A percentile compares a stretch with the other conserved stretches of the same genome.
Evolutionary conservation across 2,797 vertebrate species (phyloP).

Genomic region (Emys orbicularis): DNA sequence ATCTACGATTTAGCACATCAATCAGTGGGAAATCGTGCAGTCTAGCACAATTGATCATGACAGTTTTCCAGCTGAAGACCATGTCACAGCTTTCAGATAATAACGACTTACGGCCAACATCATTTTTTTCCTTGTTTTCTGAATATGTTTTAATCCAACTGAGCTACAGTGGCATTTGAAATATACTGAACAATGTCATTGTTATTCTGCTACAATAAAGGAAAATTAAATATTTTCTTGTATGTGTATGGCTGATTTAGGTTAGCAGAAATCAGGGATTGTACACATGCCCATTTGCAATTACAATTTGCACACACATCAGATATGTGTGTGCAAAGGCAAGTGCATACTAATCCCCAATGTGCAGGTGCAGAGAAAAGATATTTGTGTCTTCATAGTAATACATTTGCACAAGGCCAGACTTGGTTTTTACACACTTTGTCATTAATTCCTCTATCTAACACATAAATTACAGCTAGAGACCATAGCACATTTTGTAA

Average conservation of each 20-base stretch:
- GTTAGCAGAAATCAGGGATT: not conserved
- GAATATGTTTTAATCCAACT: slow-evolving; percentile 18
- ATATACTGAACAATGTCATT: not conserved
- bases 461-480: not conserved
- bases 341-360: not conserved
- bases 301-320: not conserved
- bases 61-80: not conserved
- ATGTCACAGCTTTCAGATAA: not conserved
- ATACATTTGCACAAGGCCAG: not conserved
- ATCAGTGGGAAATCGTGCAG: not conserved
- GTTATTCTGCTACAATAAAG: slow-evolving; percentile 3
- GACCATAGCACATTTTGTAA: not conserved
- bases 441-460: not conserved
- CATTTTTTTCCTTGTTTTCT: slow-evolving; percentile 7
- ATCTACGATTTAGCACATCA: fast-evolving
- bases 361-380: not conserved
- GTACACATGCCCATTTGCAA: not conserved
- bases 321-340: not conserved
- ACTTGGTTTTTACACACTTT: not conserved
- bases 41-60: slow-evolving; percentile 11
- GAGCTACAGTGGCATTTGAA: not conserved
- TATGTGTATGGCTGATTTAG: not conserved
- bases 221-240: not conserved
- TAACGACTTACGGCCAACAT: slow-evolving; percentile 10
- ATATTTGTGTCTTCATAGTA: not conserved